A percentile compares a stretch with the other conserved stretches of the same genome.
These are phyloP conservation scores for Ciconia nigra DNA, from an alignment of 2,797 vertebrate genomes.

Conservation along the genomic window DNA sequence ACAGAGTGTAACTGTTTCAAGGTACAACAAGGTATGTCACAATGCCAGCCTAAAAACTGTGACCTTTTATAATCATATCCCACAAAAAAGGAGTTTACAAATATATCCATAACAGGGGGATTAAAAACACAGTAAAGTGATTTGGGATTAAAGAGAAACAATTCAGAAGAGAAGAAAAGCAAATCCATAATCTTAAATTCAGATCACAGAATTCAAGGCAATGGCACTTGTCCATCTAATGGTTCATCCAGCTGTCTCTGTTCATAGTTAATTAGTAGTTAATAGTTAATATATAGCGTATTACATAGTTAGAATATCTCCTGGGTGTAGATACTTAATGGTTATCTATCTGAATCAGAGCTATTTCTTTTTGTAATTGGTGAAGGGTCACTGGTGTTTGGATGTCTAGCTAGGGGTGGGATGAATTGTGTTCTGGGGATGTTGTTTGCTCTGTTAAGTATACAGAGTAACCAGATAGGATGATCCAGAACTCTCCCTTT, in stretches of 20 bases:
- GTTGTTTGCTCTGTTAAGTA: not conserved
- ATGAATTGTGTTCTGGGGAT: not conserved
- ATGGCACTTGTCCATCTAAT: not conserved
- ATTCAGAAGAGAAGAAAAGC: not conserved
- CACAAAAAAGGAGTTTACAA: not conserved
- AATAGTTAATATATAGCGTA: not conserved
- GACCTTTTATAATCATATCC: not conserved
- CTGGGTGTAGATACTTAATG: not conserved
- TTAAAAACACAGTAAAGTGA: not conserved
- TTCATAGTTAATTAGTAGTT: not conserved
- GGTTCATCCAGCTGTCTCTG: not conserved
- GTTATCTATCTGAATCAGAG: not conserved
- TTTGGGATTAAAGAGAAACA: not conserved
- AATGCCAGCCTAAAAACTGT: not conserved
- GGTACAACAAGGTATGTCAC: not conserved
- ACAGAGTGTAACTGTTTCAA: not conserved
- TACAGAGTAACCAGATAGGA: not conserved
- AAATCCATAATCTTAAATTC: not conserved
- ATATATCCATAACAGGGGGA: not conserved
- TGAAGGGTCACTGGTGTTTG: not conserved
- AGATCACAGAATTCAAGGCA: not conserved
- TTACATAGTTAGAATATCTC: not conserved
- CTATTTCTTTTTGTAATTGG: not conserved
- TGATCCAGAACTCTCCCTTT: not conserved
- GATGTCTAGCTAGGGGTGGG: not conserved